Evolutionary conservation across 2,113 vertebrate genomes (phyloP), one percentile per base, ranked within the genome.

Genomic region (Callocephalon fimbriatum): DNA sequence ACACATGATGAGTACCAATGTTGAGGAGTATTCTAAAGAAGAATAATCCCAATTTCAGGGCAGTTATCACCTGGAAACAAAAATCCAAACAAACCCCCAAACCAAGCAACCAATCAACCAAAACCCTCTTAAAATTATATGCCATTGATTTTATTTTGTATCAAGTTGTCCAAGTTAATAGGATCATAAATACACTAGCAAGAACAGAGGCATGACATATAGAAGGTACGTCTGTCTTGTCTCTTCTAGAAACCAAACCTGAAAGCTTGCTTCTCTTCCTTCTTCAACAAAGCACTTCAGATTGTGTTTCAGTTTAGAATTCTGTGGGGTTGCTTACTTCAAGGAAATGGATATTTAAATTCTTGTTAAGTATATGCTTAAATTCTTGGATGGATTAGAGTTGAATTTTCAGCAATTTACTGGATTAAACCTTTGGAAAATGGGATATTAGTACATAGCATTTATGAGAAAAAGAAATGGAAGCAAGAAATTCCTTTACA

Each of bases 1-100:
- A 71, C 14, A 38, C 22, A 25, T 17, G 6, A 68, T 70, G 6
- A 45, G 10, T 47, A 78, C 25, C 18, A 16, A 22, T 51, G 21
- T 9, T 59, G 15, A 45, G 3, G 1, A 38, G 3, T 44, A 35
- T 50, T 90, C 42, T 38, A 61, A 68, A 37, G 35, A 67, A 18
- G 31, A n/a, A 21, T 10, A 65, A 47, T 48, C 4, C 9, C 32
- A 40, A 9, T 47, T 82, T 65, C 38, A 31, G 23, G 19, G 32
- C 7, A 32, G 31, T 21, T 25, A 40, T 15, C 7, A 17, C 9
- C 12, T 20, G 5, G 19, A 19, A 75, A 54, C 25, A 48, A 74
- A 10, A 11, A 0, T 0, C 0, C 7, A 58, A 37, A 19, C 3
- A 18, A 38, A 19, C 10, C 22, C 17, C 2, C 6, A 75, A 74